These are phyloP conservation scores for Alcis repandata DNA, from an alignment of 2,888 invertebrate species.

Conservation along the genomic window DNA sequence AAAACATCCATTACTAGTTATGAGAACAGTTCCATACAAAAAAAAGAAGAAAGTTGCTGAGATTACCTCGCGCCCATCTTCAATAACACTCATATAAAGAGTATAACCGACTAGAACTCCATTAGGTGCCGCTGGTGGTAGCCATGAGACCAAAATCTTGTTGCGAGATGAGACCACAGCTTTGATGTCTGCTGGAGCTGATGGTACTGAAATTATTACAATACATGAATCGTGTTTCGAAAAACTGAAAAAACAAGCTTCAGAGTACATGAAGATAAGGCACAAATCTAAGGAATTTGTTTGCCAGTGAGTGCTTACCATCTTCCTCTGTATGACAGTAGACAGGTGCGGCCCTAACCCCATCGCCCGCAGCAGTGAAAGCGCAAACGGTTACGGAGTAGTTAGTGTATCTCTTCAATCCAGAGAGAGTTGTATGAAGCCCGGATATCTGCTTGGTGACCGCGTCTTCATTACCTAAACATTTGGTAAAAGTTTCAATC, in stretches of 20 bases:
- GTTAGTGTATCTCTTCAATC: constrained; percentile 94
- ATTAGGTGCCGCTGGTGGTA: constrained; percentile 94
- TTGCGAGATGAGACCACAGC: constrained; percentile 94
- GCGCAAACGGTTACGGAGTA: constrained; percentile 96
- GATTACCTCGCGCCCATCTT: constrained; percentile 89
- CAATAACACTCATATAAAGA: constrained; percentile 93
- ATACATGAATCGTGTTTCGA: not conserved
- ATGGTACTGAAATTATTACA: constrained; percentile 89
- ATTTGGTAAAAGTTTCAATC: constrained; percentile 18
- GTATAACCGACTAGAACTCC: constrained; percentile 94
- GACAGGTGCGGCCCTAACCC: constrained; percentile 93
- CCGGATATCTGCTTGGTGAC: constrained; percentile 92
- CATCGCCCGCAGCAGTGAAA: constrained; percentile 96
- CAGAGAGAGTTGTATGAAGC: constrained; percentile 90
- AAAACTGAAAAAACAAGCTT: not conserved
- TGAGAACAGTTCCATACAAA: not conserved
- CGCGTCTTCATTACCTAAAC: constrained; percentile 90
- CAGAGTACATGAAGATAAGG: not conserved
- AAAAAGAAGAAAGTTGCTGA: no score
- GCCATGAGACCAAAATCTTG: constrained; percentile 95
- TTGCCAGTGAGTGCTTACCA: constrained; percentile 80
- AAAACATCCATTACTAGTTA: not conserved
- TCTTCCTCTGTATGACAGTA: constrained; percentile 96
- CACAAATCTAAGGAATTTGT: not conserved
- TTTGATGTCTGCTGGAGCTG: constrained; percentile 96